These are phyloP conservation scores for Chrysolina haemoptera DNA, from an alignment of 2,888 invertebrate genomes.

Conservation along the genomic window DNA sequence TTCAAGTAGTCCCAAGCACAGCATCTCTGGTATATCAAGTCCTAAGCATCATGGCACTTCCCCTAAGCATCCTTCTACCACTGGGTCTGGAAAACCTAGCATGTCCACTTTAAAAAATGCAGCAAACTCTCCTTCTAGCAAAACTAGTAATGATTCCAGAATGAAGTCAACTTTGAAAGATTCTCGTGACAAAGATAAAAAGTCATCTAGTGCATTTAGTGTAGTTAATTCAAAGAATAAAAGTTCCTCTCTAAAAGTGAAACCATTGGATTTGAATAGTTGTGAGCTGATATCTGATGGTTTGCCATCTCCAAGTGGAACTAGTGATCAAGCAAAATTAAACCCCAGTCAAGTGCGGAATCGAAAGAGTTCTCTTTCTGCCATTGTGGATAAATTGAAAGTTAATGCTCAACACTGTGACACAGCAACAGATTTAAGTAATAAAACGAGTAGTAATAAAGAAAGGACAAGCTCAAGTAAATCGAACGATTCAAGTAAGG, in stretches of 20 bases:
- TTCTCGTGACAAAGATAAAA: conserved; percentile 67
- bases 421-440: conserved; percentile 71
- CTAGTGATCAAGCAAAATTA: conserved; percentile 73
- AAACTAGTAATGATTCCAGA: conserved; percentile 74
- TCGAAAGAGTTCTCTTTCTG: conserved; percentile 83
- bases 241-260: conserved; percentile 73
- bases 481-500: conserved; percentile 60
- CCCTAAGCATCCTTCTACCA: conserved; percentile 82
- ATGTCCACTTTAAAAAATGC: conserved; percentile 91
- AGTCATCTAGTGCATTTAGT: conserved; percentile 53
- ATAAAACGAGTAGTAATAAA: conserved; percentile 60
- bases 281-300: conserved; percentile 61
- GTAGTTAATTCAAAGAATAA: conserved; percentile 70
- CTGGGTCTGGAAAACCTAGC: conserved; percentile 87
- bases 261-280: conserved; percentile 75
- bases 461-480: conserved; percentile 60
- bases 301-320: conserved; percentile 72
- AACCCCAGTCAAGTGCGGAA: conserved; percentile 78
- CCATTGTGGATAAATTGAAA: conserved; percentile 90
- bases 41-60: conserved; percentile 84
- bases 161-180: conserved; percentile 63
- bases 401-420: conserved; percentile 80
- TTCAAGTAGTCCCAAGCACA: conserved; percentile 81
- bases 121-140: conserved; percentile 79
- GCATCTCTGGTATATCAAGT: conserved; percentile 78